Percentiles rank a stretch among this genome's conserved stretches.
These are phyloP conservation scores for Zygaena filipendulae DNA, from an alignment of 2,888 invertebrate genomes.

Conservation along the genomic window DNA sequence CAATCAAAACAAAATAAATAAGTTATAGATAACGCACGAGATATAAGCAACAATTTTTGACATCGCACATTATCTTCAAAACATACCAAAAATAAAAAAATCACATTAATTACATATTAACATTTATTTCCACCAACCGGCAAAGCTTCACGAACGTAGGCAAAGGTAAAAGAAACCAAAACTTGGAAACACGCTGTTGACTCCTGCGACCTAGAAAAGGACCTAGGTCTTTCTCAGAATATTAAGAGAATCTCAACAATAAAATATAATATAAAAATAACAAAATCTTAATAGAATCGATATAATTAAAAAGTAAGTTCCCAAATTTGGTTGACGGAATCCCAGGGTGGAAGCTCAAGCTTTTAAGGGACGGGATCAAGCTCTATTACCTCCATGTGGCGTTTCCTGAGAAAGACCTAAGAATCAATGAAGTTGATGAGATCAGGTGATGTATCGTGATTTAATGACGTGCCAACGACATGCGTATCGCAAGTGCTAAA, in stretches of 20 bases:
- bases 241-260: constrained; percentile 18
- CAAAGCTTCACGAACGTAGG: constrained; percentile 46
- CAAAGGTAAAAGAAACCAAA: constrained; percentile 58
- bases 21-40: too few relatives aligned
- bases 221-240: constrained; percentile 67
- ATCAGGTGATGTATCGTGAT: constrained; percentile 41
- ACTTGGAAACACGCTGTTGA: constrained; percentile 65
- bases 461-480: constrained; percentile 51
- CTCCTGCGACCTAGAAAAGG: constrained; percentile 60
- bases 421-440: constrained; percentile 62
- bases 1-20: too few relatives aligned
- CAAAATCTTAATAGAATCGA: constrained; percentile 1
- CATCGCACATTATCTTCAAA: too few relatives aligned
- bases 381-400: constrained; percentile 58
- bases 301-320: constrained; percentile 26
- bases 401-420: constrained; percentile 68
- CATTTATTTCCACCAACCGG: too few relatives aligned
- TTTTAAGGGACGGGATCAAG: constrained; percentile 45
- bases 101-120: too few relatives aligned
- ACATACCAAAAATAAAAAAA: too few relatives aligned
- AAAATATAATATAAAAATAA: too few relatives aligned
- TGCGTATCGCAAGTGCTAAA: constrained; percentile 44
- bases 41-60: too few relatives aligned
- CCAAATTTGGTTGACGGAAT: constrained; percentile 57
- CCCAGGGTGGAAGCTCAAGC: constrained; percentile 56